Evolutionary conservation across 2,113 vertebrate genomes (phyloP), one percentile per base, ranked within the genome.

Genomic region (Odocoileus virginianus): DNA sequence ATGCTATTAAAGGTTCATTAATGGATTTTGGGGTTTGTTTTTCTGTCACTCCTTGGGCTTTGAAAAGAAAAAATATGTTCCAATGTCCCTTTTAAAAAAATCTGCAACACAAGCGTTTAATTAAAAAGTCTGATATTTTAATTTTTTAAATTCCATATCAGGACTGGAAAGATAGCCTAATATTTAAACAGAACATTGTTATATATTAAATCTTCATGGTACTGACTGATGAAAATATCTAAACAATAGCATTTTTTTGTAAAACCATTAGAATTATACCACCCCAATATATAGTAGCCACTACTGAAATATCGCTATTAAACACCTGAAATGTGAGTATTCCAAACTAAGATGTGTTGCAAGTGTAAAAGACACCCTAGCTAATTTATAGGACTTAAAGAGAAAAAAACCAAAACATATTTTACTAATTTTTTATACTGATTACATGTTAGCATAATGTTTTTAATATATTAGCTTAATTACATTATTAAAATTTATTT

Each of bases 101-200:
- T 33, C 3, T 50, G 9, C 27, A 89, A 16, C 6, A n/a, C 25
- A 36, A 16, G 9, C 33, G 1, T 89, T 93, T 91, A 92, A 87
- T 15, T 97, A 79, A 93, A 95, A 97, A 40, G 40, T 50, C 30
- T 88, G 14, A 43, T 43, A 93, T 89, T 92, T 92, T 74, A 90
- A 58, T 83, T 92, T 95, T 93, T 74, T 0, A 21, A 91, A 91
- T 55, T 90, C 21, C 6, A 87, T 13, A 64, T 45, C 30, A 87
- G 52, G 5, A 84, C 45, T 90, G 7, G 5, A 91, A 96, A 97
- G n/a, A 50, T 36, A 91, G 3, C 0, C 95, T 85, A 93, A 40
- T 93, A 94, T 43, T 96, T 89, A 89, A 82, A 93, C 7, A 5
- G 6, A 82, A 76, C 0, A 89, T 8, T 60, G 71, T 27, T 54